Base-by-base conservation (phyloP, 2,797 vertebrate genomes). In the Emys orbicularis region DNA sequence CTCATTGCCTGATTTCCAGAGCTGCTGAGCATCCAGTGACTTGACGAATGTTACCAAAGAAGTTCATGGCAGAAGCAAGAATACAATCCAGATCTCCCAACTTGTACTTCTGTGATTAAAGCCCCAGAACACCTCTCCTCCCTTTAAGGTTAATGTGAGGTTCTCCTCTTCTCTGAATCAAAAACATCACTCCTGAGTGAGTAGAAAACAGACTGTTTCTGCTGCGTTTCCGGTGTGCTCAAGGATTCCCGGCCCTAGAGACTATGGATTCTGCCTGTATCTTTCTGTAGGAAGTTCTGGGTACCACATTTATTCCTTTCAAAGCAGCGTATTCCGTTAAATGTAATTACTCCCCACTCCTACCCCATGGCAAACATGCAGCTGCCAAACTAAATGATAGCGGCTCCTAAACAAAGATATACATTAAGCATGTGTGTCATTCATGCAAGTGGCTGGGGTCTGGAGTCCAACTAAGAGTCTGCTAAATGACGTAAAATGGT, bases 401-500 rank as follows among this genome's bases (percentile, higher is more conserved):
- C 84, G 13, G 7, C 79, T 90, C 91, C 90, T 81, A 77, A 94
- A 94, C 34, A 56, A 81, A 94, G 85, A 84, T 44, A 88, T 47
- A 18, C 93, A 89, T 76, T 54, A 91, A 74, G 77, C 83, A 82
- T 0, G 1, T 34, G 83, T 93, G 92, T 92, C 96, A 90, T 59
- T 97, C 93, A 74, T 1, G 12, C 82, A 83, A 95, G 91, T 74
- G 93, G 77, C 95, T 88, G 88, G 83, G 53, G 84, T 31, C 1
- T 0, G 83, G 90, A 92, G 47, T 87, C 83, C 91, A 47, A 13
- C 61, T 89, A 79, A 79, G 31, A 34, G 47, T 19, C 77, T 52
- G 91, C 95, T 95, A 96, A 96, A 96, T 84, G 93, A 92, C 79
- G n/a, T 56, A 81, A 85, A 90, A 72, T 23, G 10, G 29, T 77